Base-by-base conservation (phyloP, 2,888 invertebrate genomes). In the Hirtodrosophila confusa region DNA sequence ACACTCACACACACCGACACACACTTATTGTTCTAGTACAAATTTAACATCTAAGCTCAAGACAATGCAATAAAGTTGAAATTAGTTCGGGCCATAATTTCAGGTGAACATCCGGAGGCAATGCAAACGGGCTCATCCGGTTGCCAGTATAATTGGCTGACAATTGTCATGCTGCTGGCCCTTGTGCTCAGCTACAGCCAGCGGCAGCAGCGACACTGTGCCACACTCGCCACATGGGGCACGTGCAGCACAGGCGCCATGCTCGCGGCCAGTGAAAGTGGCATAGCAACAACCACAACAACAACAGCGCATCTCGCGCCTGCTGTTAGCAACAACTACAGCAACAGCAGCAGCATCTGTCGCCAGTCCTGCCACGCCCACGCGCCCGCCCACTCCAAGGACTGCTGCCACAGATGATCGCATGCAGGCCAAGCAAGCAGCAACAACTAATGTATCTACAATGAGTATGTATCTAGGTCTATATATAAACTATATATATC, bases 101-200 rank as follows among this genome's bases (percentile, higher is more conserved):
- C 92, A 92, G 92, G 92, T 91, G 92, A 92, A 91, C 92, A 92
- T 90, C 92, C 92, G 75, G 92, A 92, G 85, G 92, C 92, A 66
- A 92, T 92, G 92, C 92, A 92, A 90, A 92, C 92, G 71, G 92
- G 91, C 69, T 90, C 92, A 82, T 90, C 92, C 78, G 91, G 91
- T 54, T 91, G 91, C 80, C 90, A 90, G 83, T 90, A 91, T 77
- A 91, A 90, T 88, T 91, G 91, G 91, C 72, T 89, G 55, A 89
- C 89, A 76, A 91, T 91, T 73, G 86, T 86, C 64, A 69, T 90
- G 72, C 89, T 91, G 50, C 78, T 90, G 51, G 66, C 76, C 45
- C 78, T 90, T 24, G 85, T 91, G 60, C 78, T 90, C 11, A 88
- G 87, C 75, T 90, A 86, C 73, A 90, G 90, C 54, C 71, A 63